Evolutionary conservation across 1,140 invertebrate species (phyloP).

Genomic region (Drosophila hydei): DNA sequence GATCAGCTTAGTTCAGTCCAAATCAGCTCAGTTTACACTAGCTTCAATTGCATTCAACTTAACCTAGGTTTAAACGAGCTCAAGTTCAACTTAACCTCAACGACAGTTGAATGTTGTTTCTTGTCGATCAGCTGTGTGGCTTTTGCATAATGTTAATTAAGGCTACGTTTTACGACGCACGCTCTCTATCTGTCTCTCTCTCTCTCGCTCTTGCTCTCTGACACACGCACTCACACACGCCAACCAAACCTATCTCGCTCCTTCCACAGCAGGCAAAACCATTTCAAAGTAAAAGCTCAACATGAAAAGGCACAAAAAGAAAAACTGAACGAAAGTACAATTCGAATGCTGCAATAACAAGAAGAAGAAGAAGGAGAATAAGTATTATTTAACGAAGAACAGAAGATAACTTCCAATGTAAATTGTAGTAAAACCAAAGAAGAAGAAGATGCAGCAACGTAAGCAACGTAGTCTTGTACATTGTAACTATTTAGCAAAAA

Average conservation of each 20-base stretch:
- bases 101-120: not conserved
- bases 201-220: not conserved
- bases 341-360: slow-evolving; percentile 37
- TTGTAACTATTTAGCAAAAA: slow-evolving; percentile 49
- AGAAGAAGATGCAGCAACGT: slow-evolving; percentile 23
- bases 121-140: slow-evolving; percentile 14
- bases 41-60: not conserved
- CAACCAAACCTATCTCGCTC: not conserved
- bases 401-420: slow-evolving; percentile 9
- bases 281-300: slow-evolving; percentile 82
- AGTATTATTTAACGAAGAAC: slow-evolving; percentile 24
- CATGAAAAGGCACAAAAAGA: slow-evolving; percentile 62
- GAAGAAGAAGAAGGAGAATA: slow-evolving; percentile 13
- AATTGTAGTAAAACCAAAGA: slow-evolving; percentile 11
- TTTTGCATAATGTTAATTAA: slow-evolving; percentile 27
- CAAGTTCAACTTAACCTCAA: not conserved
- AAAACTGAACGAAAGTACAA: slow-evolving; percentile 70
- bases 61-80: not conserved
- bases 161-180: slow-evolving; percentile 38
- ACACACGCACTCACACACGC: not conserved
- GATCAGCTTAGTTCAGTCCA: not conserved
- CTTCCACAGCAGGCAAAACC: slow-evolving; percentile 63
- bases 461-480: slow-evolving; percentile 66
- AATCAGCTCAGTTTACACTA: not conserved
- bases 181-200: slow-evolving; percentile 13